phyloP scores from a whole-genome alignment of 2,797 vertebrate species.

The Pangasius macronema region DNA sequence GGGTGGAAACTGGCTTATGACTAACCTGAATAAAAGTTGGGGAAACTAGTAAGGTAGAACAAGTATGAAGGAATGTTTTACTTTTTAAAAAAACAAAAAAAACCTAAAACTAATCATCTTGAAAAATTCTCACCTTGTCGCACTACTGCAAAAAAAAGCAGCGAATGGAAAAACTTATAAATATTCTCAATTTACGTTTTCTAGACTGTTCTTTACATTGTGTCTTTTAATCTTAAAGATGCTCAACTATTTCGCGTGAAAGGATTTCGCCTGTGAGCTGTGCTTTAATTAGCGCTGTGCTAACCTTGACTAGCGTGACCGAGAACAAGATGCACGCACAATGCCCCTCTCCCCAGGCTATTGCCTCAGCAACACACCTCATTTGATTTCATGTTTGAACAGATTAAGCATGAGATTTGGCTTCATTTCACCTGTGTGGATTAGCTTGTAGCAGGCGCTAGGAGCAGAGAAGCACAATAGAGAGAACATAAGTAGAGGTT shows the following conservation, averaged over 20 bases:
- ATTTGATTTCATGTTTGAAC: constrained; percentile 27
- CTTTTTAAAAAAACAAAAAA: not conserved
- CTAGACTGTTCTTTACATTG: not conserved
- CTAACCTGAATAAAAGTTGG: not conserved
- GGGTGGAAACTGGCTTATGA: not conserved
- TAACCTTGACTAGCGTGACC: constrained; percentile 53
- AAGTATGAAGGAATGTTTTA: not conserved
- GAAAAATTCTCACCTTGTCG: not conserved
- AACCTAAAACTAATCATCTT: not conserved
- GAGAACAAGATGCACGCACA: constrained; percentile 42
- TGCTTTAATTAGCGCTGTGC: constrained; percentile 20
- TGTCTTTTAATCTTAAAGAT: not conserved
- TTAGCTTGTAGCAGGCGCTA: constrained; percentile 20
- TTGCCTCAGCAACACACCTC: constrained; percentile 23
- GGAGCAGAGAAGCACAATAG: not conserved
- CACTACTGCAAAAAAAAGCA: not conserved
- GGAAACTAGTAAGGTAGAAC: not conserved
- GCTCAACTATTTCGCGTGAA: not conserved
- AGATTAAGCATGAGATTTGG: constrained; percentile 26
- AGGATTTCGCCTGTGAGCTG: not conserved
- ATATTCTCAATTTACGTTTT: not conserved
- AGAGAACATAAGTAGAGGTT: constrained; percentile 12
- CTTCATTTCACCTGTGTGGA: constrained; percentile 37
- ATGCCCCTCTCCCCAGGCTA: constrained; percentile 29
- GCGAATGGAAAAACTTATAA: not conserved